Evolutionary conservation across 2,113 vertebrate genomes (phyloP), one percentile per base, ranked within the genome.

Genomic region (Cynoglossus semilaevis): DNA sequence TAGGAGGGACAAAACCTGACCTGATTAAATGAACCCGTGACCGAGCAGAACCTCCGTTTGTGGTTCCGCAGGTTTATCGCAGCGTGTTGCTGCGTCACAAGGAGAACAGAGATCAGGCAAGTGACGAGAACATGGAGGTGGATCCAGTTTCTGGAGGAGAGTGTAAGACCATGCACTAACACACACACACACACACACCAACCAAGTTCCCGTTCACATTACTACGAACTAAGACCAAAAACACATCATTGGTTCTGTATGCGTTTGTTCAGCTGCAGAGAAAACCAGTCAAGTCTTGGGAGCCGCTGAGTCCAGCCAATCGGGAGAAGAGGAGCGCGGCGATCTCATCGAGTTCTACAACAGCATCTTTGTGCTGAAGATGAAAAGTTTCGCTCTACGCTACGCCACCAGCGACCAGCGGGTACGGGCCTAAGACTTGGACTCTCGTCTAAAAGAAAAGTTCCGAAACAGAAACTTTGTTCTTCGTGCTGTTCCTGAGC

Each of bases 291-390:
- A 57, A 10, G 55, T 19, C 0, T 18, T 55, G 22, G 62, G 60
- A 38, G 62, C 45, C 1, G 35, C 59, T 0, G 29, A 18, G 8
- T 17, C 61, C 7, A 13, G 14, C 63, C 80, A 84, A 42, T 70
- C 80, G 13, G 68, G 38, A 3, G 81, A 82, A 29, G 88, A 90
- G 61, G 93, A 98, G 29, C 93, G 96, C 45, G 94, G 94, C 14
- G 95, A 98, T 84, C 93, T 99, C 16, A 97, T 98, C 77, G 94
- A 93, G 77, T 99, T 99, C 79, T 99, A 99, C 85, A 98, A 99
- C 49, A 75, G 87, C 0, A 84, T 98, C 63, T 99, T 92, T 12
- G 86, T 99, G 54, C 85, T 89, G 86, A 94, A 91, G 88, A 94
- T 98, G 67, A 94, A 94, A 58, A 87, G 88, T 8, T 99, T 98